Evolutionary conservation across 2,797 vertebrate species (phyloP), one percentile per base, ranked within the genome.

Genomic region (Botia kubotai): DNA sequence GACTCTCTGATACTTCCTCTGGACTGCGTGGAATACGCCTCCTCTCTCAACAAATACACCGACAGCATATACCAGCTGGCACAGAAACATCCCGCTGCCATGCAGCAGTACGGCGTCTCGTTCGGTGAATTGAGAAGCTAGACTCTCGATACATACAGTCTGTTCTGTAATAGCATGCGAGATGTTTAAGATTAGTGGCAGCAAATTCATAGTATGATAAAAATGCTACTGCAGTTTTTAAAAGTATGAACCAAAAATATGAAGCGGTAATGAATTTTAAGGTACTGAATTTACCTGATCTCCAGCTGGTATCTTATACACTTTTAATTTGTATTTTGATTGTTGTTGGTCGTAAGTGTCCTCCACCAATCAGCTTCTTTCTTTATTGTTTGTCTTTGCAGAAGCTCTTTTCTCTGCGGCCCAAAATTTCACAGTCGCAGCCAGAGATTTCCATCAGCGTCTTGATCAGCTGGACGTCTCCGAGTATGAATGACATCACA

Each of bases 361-460:
- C 33, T 33, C 33, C 33, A 33, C 33, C 33, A 33, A 6, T 23
- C 48, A 7, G 0, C 69, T 0, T 62, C 4, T 5, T 0, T 62
- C 4, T 5, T 33, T 33, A 33, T 33, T 5, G 4, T 52, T 23
- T 63, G 8, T 66, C 46, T 69, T 77, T 63, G 17, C 65, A 99
- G 98, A 94, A 80, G 88, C 95, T n/a, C 91, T 99, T 19, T 96
- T 97, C 89, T 97, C 96, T 89, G 96, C 97, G 2, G 93, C 94
- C 77, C 81, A 91, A 6, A 97, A 97, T 89, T 98, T 99, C 89
- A 96, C 96, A 0, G 84, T 89, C 72, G 87, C 90, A 82, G 92
- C 96, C 69, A 83, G 36, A 55, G 90, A 88, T 17, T 98, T 99
- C 88, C 95, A 94, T 5, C 75, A 90, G 33, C 93, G 92, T 55